Evolutionary conservation across 2,888 invertebrate genomes (phyloP).

Genomic region (Augochlorella aurata): DNA sequence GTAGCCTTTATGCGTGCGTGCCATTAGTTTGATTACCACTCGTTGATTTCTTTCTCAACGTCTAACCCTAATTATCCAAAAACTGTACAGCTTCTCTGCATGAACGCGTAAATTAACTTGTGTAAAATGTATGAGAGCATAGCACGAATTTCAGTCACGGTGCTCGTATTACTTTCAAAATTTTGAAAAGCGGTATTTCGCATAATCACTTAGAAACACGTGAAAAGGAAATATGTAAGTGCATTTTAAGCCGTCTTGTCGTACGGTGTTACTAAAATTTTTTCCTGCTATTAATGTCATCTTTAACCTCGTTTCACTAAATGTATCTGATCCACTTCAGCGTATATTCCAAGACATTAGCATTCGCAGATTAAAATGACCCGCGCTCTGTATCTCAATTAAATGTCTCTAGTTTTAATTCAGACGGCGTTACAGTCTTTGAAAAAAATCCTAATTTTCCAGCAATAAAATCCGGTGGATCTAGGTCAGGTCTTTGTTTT

Average conservation of each 20-base stretch:
- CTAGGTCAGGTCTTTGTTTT: slow-evolving; percentile 4
- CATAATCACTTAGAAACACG: background rate
- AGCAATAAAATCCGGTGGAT: slow-evolving; percentile 11
- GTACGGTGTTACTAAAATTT: background rate
- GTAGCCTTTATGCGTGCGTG: slow-evolving; percentile 26
- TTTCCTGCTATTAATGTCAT: background rate
- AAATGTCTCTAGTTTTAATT: background rate
- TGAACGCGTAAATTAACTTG: no score
- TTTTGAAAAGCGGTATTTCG: background rate
- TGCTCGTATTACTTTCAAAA: background rate
- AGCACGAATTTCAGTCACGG: no score
- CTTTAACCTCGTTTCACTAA: background rate
- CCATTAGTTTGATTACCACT: slow-evolving; percentile 37
- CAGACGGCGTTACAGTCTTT: background rate
- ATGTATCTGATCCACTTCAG: background rate
- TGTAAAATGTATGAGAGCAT: no score
- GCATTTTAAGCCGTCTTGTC: background rate
- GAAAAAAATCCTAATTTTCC: background rate
- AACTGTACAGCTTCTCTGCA: no score
- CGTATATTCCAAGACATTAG: background rate
- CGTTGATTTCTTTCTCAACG: background rate
- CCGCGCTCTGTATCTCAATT: background rate
- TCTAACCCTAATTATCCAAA: no score
- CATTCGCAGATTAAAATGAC: background rate
- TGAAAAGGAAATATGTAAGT: background rate